A percentile compares a stretch with the other conserved stretches of the same genome.
phyloP scores from a whole-genome alignment of 2,113 vertebrate species.

The Tiliqua scincoides region DNA sequence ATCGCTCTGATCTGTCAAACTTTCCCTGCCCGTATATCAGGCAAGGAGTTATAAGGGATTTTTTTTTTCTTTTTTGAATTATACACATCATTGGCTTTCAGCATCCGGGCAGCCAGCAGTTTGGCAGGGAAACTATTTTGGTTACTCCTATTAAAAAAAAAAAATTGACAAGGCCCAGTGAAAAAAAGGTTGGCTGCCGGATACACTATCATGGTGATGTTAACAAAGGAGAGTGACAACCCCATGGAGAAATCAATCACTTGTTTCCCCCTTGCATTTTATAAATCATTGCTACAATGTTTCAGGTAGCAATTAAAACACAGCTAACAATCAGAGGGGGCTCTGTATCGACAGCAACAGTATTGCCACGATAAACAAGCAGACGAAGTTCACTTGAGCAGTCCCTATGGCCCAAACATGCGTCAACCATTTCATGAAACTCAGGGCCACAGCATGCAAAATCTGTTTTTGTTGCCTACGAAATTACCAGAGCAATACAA shows the following conservation, averaged over 20 bases:
- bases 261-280: constrained; percentile 11
- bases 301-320: constrained; percentile 56
- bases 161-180: constrained; percentile 56
- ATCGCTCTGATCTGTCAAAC: constrained; percentile 98
- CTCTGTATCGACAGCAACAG: constrained; percentile 19
- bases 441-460: not conserved
- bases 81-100: constrained; percentile 86
- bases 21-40: constrained; percentile 90
- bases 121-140: constrained; percentile 66
- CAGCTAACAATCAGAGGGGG: constrained; percentile 37
- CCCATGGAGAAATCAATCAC: constrained; percentile 61
- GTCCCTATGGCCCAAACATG: constrained; percentile 47
- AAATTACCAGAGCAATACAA: constrained; percentile 29
- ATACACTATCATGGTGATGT: constrained; percentile 37
- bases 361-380: constrained; percentile 22
- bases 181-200: constrained; percentile 56
- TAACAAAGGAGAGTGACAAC: constrained; percentile 66
- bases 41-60: constrained; percentile 87
- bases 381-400: constrained; percentile 57
- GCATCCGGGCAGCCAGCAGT: constrained; percentile 73
- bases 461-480: constrained; percentile 23
- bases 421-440: constrained; percentile 16
- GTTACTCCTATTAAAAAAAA: constrained; percentile 62
- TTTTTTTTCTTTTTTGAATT: not conserved
- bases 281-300: constrained; percentile 44